Conservation (phyloP, 2,888 invertebrate species). For the Epicampocera succincta region DNA sequence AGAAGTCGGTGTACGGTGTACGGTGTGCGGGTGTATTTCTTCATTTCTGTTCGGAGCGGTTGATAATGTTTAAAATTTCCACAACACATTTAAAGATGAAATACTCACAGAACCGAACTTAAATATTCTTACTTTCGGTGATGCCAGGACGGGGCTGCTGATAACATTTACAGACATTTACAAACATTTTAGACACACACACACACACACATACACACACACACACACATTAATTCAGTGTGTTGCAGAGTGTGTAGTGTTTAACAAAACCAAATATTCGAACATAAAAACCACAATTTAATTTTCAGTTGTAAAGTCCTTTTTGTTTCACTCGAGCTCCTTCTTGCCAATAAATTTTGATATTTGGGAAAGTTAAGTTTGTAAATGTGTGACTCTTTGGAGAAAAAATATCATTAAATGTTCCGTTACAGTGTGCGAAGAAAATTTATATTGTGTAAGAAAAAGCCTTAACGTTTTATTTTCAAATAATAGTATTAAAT, state of each 20-base stretch:
- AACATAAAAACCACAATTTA: constrained; percentile 64
- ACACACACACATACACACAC: too few species aligned
- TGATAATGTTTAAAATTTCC: neutral
- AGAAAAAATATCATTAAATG: neutral
- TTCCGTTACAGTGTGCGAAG: constrained; percentile 1
- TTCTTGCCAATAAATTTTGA: constrained; percentile 54
- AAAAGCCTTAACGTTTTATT: too few species aligned
- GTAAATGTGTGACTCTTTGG: constrained; percentile 15
- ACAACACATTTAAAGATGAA: neutral
- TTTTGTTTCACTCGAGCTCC: constrained; percentile 48
- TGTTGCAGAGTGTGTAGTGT: constrained; percentile 8
- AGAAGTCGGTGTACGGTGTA: constrained; percentile 23
- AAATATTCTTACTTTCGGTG: neutral
- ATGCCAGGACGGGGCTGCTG: neutral
- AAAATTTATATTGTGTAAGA: too few species aligned
- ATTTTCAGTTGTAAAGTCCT: constrained; percentile 61
- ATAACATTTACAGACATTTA: constrained; percentile 8
- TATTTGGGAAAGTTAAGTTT: constrained; percentile 45
- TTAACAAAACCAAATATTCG: constrained; percentile 60
- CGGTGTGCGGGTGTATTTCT: too few species aligned
- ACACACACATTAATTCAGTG: neutral
- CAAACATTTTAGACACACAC: too few species aligned
- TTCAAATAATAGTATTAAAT: too few species aligned
- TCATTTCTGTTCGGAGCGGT: neutral
- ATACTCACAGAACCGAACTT: neutral